Conservation (phyloP, 2,797 vertebrate species). For the Pantherophis alleghaniensis region DNA sequence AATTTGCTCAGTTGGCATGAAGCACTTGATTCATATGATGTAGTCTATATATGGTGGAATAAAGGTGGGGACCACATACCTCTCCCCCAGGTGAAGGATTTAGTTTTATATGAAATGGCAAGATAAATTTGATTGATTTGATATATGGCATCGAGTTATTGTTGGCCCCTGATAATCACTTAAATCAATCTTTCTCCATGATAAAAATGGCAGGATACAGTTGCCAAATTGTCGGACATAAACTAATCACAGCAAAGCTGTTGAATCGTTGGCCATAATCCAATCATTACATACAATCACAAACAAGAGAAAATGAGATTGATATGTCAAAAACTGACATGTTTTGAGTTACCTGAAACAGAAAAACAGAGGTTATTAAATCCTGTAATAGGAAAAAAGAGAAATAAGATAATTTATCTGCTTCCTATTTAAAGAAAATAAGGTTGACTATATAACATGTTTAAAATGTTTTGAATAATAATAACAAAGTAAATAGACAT, state of each 20-base stretch:
- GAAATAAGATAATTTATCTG: neutral
- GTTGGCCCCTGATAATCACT: neutral
- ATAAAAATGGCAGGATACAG: neutral
- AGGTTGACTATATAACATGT: neutral
- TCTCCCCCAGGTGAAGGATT: neutral
- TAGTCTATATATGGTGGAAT: neutral
- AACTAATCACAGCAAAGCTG: neutral
- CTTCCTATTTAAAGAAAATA: neutral
- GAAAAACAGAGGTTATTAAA: neutral
- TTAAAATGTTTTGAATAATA: neutral
- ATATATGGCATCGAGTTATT: neutral
- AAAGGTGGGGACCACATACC: no score
- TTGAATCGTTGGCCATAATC: neutral
- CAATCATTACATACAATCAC: neutral
- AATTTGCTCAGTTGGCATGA: neutral
- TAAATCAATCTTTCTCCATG: neutral
- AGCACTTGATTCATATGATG: neutral
- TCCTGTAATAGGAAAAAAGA: neutral
- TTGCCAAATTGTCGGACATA: neutral
- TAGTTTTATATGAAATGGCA: neutral
- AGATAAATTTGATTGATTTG: neutral
- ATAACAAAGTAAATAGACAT: neutral
- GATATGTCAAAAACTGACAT: neutral
- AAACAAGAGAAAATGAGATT: neutral
- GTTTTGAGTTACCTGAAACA: neutral